A percentile compares a stretch with the other conserved stretches of the same genome.
Evolutionary conservation across 2,888 invertebrate genomes (phyloP).

Genomic region (Leucophora obtusa): DNA sequence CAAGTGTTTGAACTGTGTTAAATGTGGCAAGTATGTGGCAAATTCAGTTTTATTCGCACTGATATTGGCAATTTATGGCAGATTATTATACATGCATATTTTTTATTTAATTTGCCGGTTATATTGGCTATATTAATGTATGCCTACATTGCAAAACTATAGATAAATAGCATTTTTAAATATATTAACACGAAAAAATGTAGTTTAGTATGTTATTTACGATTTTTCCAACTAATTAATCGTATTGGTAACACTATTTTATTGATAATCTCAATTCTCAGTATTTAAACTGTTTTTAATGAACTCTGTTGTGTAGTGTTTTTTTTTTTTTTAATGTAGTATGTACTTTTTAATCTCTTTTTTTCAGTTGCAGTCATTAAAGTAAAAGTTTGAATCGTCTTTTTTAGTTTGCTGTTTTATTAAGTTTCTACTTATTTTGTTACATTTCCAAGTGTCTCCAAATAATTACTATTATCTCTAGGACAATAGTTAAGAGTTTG

Average conservation of each 20-base stretch:
- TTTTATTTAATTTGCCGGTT: background rate
- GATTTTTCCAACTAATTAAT: conserved; percentile 2
- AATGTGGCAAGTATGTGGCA: background rate
- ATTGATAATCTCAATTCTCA: conserved; percentile 14
- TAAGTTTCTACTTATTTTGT: background rate
- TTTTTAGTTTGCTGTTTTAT: background rate
- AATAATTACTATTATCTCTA: too few species aligned
- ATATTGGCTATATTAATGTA: background rate
- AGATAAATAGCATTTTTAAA: conserved; percentile 21
- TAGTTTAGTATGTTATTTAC: conserved; percentile 23
- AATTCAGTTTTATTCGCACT: background rate
- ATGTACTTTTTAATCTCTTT: too few species aligned
- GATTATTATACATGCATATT: background rate
- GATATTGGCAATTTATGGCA: background rate
- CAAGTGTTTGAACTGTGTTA: background rate
- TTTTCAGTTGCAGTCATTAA: too few species aligned
- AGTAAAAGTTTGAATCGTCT: background rate
- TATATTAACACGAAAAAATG: conserved; percentile 20
- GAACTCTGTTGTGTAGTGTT: background rate
- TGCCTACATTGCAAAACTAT: background rate
- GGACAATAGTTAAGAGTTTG: too few species aligned
- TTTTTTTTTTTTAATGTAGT: background rate
- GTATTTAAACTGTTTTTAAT: conserved; percentile 38
- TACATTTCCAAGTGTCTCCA: background rate
- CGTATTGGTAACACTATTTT: conserved; percentile 13